phyloP scores from a whole-genome alignment of 2,888 invertebrate species.

The Anaspis maculata region DNA sequence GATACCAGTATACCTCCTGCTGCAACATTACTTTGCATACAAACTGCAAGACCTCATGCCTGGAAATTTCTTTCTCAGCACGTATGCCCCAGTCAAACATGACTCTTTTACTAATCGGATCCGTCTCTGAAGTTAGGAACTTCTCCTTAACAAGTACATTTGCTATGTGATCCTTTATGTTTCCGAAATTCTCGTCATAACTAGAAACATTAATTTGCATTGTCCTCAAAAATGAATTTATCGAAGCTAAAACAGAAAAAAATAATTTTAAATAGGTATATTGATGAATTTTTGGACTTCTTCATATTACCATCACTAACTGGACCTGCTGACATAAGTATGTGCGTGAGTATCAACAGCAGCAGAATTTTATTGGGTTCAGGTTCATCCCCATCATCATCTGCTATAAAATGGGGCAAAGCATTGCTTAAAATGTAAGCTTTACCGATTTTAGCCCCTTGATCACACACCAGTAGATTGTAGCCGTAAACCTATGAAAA shows the following conservation, averaged over 20 bases:
- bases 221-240: slow-evolving; percentile 24
- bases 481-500: slow-evolving; percentile 27
- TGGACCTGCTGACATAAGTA: slow-evolving; percentile 25
- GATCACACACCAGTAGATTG: slow-evolving; percentile 21
- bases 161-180: slow-evolving; percentile 26
- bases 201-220: slow-evolving; percentile 24
- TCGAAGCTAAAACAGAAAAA: too few relatives aligned
- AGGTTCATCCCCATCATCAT: slow-evolving; percentile 15
- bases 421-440: slow-evolving; percentile 25
- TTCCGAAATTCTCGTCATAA: slow-evolving; percentile 25
- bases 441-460: slow-evolving; percentile 16
- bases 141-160: slow-evolving; percentile 24
- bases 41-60: slow-evolving; percentile 26
- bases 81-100: slow-evolving; percentile 25
- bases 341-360: slow-evolving; percentile 26
- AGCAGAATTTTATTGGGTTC: slow-evolving; percentile 20
- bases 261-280: too few relatives aligned
- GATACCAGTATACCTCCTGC: too few relatives aligned
- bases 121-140: slow-evolving; percentile 22
- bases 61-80: slow-evolving; percentile 30
- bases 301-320: slow-evolving; percentile 26
- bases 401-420: slow-evolving; percentile 17
- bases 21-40: slow-evolving; percentile 30
- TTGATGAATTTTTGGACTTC: too few relatives aligned
- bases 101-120: slow-evolving; percentile 20